phyloP scores from a whole-genome alignment of 2,113 vertebrate genomes.

The Onychostruthus taczanowskii region DNA sequence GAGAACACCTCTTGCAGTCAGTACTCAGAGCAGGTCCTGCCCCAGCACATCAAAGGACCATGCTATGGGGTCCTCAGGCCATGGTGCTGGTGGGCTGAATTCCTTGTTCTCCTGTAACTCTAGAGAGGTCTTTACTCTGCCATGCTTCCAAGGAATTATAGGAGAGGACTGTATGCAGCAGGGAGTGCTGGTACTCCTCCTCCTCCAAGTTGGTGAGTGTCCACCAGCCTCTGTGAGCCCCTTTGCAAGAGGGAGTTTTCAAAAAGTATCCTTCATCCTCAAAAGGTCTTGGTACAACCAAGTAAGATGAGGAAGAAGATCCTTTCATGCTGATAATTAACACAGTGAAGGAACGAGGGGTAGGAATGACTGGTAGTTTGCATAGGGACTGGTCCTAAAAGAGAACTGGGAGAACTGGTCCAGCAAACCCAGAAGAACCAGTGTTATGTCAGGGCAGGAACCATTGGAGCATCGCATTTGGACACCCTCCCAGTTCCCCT shows the following conservation, averaged over 20 bases:
- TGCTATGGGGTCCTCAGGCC: not conserved
- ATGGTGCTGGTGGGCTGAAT: not conserved
- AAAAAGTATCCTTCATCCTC: not conserved
- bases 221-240: not conserved
- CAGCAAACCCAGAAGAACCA: not conserved
- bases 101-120: not conserved
- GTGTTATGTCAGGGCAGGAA: not conserved
- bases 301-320: not conserved
- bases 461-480: not conserved
- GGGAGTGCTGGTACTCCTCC: not conserved
- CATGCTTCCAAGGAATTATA: not conserved
- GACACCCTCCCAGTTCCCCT: not conserved
- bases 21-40: not conserved
- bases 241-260: not conserved
- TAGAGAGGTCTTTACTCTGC: not conserved
- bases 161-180: not conserved
- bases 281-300: not conserved
- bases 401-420: not conserved
- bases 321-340: not conserved
- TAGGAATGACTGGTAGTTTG: not conserved
- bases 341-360: fast-evolving
- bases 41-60: not conserved
- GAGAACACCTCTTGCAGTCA: not conserved
- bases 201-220: not conserved
- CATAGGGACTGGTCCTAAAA: not conserved